phyloP scores from a whole-genome alignment of 2,888 invertebrate species.

The Phengaris arion region DNA sequence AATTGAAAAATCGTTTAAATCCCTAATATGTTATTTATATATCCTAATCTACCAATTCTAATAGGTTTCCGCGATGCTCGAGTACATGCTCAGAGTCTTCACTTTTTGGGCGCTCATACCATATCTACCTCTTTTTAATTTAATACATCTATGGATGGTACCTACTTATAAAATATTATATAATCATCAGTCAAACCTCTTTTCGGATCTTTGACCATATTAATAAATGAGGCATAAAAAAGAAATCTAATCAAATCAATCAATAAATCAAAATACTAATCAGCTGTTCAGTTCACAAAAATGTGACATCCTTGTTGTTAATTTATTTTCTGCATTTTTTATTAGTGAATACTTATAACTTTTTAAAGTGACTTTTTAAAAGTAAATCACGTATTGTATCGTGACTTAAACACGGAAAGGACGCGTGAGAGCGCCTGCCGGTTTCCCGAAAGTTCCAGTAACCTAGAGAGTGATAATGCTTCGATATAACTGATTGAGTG shows the following conservation, averaged over 20 bases:
- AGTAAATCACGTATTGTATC: background rate
- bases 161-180: no score
- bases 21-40: no score
- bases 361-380: background rate
- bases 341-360: background rate
- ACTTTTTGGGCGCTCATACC: no score
- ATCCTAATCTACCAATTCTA: no score
- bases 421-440: background rate
- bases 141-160: no score
- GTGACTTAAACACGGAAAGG: background rate
- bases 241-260: background rate
- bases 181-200: background rate
- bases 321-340: background rate
- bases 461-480: background rate
- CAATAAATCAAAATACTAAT: background rate
- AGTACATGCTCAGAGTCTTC: no score
- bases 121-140: no score
- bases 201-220: background rate
- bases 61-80: no score
- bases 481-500: background rate
- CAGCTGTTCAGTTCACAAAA: background rate
- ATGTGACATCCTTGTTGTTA: background rate
- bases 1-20: no score
- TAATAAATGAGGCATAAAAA: background rate
- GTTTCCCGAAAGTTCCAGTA: conserved; percentile 23